Conservation (phyloP, 2,888 invertebrate genomes). For the Hymenopus coronatus region DNA sequence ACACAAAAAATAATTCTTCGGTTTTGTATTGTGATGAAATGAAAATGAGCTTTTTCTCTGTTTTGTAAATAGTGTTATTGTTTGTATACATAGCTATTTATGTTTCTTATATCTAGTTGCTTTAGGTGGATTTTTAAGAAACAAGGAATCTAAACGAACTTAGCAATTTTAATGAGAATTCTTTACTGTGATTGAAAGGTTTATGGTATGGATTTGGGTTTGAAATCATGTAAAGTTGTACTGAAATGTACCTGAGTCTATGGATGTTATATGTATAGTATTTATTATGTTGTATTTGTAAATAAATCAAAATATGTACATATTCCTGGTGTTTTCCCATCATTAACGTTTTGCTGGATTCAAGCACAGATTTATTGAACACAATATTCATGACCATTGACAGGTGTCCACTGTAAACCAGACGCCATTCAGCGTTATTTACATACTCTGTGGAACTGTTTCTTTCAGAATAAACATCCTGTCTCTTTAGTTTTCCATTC, state of each 20-base stretch:
- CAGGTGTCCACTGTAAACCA: no score
- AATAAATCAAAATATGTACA: neutral
- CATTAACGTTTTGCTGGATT: neutral
- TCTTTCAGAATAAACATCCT: no score
- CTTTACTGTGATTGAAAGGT: neutral
- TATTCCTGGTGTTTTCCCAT: neutral
- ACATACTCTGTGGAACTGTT: no score
- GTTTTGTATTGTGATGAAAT: no score
- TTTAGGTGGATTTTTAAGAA: no score
- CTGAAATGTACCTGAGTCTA: neutral
- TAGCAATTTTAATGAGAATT: neutral
- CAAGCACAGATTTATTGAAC: no score
- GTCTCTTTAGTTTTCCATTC: no score
- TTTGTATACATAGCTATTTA: no score
- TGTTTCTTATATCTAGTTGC: no score
- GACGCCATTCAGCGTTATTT: no score
- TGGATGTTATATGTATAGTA: neutral
- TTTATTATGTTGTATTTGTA: neutral
- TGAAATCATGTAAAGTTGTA: neutral
- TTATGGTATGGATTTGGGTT: neutral
- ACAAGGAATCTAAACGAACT: neutral
- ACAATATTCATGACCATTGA: no score
- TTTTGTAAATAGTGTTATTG: neutral
- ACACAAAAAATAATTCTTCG: no score
- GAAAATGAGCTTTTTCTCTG: neutral